These are phyloP conservation scores for Astur gentilis DNA, from an alignment of 2,113 vertebrate species.

Conservation along the genomic window DNA sequence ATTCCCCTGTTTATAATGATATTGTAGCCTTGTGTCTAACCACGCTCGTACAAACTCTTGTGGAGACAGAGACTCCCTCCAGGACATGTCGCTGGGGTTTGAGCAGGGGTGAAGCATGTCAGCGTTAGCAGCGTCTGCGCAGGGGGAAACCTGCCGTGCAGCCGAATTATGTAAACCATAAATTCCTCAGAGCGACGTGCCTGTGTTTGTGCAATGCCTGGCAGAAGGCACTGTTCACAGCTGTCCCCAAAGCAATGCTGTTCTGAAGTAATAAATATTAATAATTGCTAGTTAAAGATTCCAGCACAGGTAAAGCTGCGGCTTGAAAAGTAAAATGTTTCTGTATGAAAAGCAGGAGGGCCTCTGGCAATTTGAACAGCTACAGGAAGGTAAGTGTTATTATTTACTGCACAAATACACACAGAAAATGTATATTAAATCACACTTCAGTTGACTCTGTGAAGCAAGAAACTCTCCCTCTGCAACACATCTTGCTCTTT, in stretches of 20 bases:
- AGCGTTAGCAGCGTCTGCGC: fast-evolving
- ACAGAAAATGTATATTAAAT: not conserved
- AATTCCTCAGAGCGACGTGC: not conserved
- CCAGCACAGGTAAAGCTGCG: not conserved
- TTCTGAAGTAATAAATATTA: constrained; percentile 50
- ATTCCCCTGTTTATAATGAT: not conserved
- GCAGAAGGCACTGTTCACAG: not conserved
- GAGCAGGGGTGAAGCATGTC: not conserved
- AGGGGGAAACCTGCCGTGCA: not conserved
- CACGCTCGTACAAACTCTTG: not conserved
- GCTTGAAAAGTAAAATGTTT: not conserved
- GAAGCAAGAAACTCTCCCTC: not conserved
- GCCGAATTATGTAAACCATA: not conserved
- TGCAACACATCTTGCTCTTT: not conserved
- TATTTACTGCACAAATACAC: constrained; percentile 22
- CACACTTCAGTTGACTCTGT: not conserved
- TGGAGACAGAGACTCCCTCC: not conserved
- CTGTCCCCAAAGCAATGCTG: not conserved
- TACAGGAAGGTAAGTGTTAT: not conserved
- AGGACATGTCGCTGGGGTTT: not conserved
- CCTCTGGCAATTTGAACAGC: not conserved
- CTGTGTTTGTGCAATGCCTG: not conserved
- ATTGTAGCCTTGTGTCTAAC: not conserved
- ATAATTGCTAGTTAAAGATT: not conserved
- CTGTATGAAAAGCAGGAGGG: constrained; percentile 3